Evolutionary conservation across 2,888 invertebrate genomes (phyloP), one percentile per base, ranked within the genome.

Genomic region (Macaria liturata): DNA sequence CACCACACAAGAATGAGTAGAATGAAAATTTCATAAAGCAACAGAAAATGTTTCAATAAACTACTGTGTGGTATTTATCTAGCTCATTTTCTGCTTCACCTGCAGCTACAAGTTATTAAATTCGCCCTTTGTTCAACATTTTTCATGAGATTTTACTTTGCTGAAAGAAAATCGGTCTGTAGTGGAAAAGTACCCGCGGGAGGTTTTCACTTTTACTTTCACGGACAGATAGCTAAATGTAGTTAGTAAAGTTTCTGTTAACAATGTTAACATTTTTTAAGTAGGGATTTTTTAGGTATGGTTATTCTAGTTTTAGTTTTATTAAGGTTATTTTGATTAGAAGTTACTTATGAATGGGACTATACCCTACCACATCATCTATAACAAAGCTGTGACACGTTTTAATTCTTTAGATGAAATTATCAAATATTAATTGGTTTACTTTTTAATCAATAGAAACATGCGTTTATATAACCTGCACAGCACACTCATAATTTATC

Each of bases 91-190:
- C 64, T 59, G 57, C 64, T 67, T 61, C 64, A 68, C 64, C 68
- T 72, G 67, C 57, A 62, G 51, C 57, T 63, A 62, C 61, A 64
- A 64, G 63, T 59, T 68, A 68, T 65, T 67, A 65, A 65, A 59
- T 60, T 56, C 50, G 44, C 63, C 62, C 59, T 66, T 70, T 68
- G 65, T 69, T 69, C 58, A 60, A 53, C 58, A 66, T 69, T 64
- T 66, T 68, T 58, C 68, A 61, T 48, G 54, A 65, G 67, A 61
- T 47, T 61, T 54, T 67, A 59, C 52, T 56, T 59, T 63, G 51
- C 54, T 61, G 61, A 56, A 63, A 64, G 59, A 57, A 64, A 61
- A 64, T 56, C 34, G 46, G 54, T 59, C 40, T 62, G 62, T 50
- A 42, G 42, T 54, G 43, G 54, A 60, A 40, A 58, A 59, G 58